These are phyloP conservation scores for Gavia stellata DNA, from an alignment of 2,113 vertebrate genomes.

Conservation along the genomic window DNA sequence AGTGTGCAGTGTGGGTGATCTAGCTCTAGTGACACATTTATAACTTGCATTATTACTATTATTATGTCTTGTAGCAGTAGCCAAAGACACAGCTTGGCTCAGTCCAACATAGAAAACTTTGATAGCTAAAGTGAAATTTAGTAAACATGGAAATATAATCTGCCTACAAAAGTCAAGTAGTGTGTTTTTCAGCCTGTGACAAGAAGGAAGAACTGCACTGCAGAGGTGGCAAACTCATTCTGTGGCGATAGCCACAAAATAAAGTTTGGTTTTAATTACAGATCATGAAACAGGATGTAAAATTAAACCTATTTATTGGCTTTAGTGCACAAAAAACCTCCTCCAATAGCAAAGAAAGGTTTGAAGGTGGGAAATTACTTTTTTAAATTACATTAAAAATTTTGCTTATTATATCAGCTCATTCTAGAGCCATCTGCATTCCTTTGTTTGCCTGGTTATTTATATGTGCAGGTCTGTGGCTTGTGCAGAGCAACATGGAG, in stretches of 20 bases:
- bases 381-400: too few relatives aligned
- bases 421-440: not conserved
- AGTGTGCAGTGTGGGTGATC: not conserved
- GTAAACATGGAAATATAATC: not conserved
- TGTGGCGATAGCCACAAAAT: not conserved
- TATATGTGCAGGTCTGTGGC: not conserved
- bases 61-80: not conserved
- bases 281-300: not conserved
- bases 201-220: not conserved
- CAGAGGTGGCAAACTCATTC: not conserved
- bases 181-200: not conserved
- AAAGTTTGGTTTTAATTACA: not conserved
- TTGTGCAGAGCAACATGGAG: not conserved
- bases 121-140: not conserved
- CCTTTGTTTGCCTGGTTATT: not conserved
- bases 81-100: not conserved
- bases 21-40: not conserved
- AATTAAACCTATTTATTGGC: not conserved
- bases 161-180: not conserved
- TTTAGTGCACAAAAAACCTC: not conserved
- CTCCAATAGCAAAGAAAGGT: not conserved
- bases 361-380: not conserved
- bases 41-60: not conserved
- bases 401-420: not conserved
- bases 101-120: not conserved